phyloP scores from a whole-genome alignment of 2,113 vertebrate genomes.

The Poeciliopsis occidentalis region DNA sequence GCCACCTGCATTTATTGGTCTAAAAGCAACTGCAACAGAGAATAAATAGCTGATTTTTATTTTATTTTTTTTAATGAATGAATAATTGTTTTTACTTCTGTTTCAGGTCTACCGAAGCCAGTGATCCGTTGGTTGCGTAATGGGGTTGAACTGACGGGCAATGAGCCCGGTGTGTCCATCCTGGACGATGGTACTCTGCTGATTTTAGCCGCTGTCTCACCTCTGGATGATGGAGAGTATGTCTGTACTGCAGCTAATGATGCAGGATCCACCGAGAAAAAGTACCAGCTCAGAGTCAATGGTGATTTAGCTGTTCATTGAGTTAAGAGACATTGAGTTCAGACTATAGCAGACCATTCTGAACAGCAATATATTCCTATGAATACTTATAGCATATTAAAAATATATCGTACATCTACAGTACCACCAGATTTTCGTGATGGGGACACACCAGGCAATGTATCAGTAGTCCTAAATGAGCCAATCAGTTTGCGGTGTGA shows the following conservation, averaged over 20 bases:
- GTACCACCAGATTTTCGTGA: slow-evolving; percentile 91
- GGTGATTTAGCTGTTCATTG: slow-evolving; percentile 74
- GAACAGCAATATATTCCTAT: not conserved
- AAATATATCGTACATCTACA: slow-evolving; percentile 57
- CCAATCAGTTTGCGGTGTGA: slow-evolving; percentile 88
- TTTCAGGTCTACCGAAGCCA: slow-evolving; percentile 89
- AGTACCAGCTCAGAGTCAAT: slow-evolving; percentile 92
- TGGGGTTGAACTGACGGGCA: slow-evolving; percentile 86
- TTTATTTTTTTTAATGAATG: not conserved
- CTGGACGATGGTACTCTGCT: slow-evolving; percentile 86
- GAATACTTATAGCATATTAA: not conserved
- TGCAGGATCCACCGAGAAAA: slow-evolving; percentile 91
- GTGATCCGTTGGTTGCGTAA: slow-evolving; percentile 91
- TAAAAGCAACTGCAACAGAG: not conserved
- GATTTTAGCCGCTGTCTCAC: slow-evolving; percentile 86
- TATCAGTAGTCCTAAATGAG: slow-evolving; percentile 86
- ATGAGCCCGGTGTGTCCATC: slow-evolving; percentile 88
- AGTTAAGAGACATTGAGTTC: not conserved
- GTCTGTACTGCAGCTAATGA: slow-evolving; percentile 91
- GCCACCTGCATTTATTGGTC: not conserved
- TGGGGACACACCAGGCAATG: slow-evolving; percentile 80
- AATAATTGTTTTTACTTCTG: not conserved
- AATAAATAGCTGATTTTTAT: not conserved
- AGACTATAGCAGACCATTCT: not conserved
- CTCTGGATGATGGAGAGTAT: slow-evolving; percentile 89